Evolutionary conservation across 2,888 invertebrate genomes (phyloP).

Genomic region (Volucella inanis): DNA sequence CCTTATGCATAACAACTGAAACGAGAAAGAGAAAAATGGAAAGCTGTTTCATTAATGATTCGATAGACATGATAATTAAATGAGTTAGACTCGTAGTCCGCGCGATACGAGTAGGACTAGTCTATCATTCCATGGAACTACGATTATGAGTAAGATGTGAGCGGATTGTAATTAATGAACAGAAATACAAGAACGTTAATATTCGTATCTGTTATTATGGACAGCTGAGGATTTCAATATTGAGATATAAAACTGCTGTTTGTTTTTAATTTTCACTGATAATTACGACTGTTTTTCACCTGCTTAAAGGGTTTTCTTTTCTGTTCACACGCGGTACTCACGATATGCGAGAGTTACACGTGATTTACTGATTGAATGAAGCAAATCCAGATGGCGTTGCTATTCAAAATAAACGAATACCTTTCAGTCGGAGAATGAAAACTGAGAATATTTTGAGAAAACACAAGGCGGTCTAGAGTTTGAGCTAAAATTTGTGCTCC

Average conservation of each 20-base stretch:
- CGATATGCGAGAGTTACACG: too few relatives aligned
- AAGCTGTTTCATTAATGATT: slow-evolving; percentile 60
- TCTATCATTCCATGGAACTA: slow-evolving; percentile 14
- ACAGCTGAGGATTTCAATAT: not conserved
- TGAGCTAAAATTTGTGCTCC: too few relatives aligned
- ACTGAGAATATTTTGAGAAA: too few relatives aligned
- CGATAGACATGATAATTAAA: slow-evolving; percentile 65
- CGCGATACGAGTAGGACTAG: not conserved
- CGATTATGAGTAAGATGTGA: slow-evolving; percentile 43
- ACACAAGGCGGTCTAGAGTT: too few relatives aligned
- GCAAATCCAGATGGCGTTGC: too few relatives aligned
- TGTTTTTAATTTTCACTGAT: slow-evolving; percentile 29
- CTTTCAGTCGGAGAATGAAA: too few relatives aligned
- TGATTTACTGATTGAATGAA: too few relatives aligned
- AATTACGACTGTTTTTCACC: slow-evolving; percentile 32
- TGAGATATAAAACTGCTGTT: slow-evolving; percentile 40
- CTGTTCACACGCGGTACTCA: not conserved
- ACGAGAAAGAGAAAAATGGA: slow-evolving; percentile 80
- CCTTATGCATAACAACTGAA: slow-evolving; percentile 97
- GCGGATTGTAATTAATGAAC: slow-evolving; percentile 48
- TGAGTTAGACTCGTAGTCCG: slow-evolving; percentile 25
- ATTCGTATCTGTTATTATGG: not conserved
- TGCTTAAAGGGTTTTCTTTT: not conserved
- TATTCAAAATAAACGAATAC: too few relatives aligned
- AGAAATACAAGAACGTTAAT: not conserved